These are phyloP conservation scores for Exocentrus adspersus DNA, from an alignment of 2,888 invertebrate species.

Conservation along the genomic window DNA sequence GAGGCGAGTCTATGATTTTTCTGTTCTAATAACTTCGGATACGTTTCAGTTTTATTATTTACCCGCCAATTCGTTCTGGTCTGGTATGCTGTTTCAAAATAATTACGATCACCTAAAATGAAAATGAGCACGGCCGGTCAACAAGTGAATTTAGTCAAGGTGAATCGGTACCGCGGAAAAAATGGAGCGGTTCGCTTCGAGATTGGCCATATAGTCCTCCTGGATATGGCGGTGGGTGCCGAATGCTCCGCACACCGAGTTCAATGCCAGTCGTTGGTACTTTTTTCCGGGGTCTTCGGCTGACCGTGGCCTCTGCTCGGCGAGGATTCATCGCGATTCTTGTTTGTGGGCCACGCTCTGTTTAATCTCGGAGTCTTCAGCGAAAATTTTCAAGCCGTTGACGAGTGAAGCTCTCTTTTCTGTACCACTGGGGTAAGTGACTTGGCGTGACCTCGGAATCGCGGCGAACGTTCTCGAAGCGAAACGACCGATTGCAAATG, in stretches of 20 bases:
- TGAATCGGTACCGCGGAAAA: conserved; percentile 28
- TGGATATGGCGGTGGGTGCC: conserved; percentile 38
- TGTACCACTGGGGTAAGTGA: conserved; percentile 72
- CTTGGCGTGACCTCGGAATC: conserved; percentile 69
- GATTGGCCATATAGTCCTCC: conserved; percentile 26
- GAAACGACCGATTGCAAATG: conserved; percentile 46
- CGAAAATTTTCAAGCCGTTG: conserved; percentile 50
- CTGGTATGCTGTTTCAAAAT: conserved; percentile 14
- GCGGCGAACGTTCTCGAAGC: conserved; percentile 54
- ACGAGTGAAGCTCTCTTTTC: conserved; percentile 51
- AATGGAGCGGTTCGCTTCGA: conserved; percentile 23
- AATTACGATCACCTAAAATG: conserved; percentile 10
- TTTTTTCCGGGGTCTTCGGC: conserved; percentile 61
- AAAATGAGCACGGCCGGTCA: conserved; percentile 25
- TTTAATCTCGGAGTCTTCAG: conserved; percentile 39
- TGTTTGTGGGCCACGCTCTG: conserved; percentile 46
- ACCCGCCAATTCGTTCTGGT: conserved; percentile 15
- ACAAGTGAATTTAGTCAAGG: conserved; percentile 40
- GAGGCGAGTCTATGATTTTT: conserved; percentile 3
- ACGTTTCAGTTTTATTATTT: conserved; percentile 26
- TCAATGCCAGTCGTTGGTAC: conserved; percentile 56
- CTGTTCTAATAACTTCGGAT: conserved; percentile 13
- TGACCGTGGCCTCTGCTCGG: conserved; percentile 52
- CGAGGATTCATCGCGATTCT: conserved; percentile 36
- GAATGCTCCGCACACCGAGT: conserved; percentile 46